Base-by-base conservation (phyloP, 1,140 invertebrate genomes). In the Drosophila simulans region DNA sequence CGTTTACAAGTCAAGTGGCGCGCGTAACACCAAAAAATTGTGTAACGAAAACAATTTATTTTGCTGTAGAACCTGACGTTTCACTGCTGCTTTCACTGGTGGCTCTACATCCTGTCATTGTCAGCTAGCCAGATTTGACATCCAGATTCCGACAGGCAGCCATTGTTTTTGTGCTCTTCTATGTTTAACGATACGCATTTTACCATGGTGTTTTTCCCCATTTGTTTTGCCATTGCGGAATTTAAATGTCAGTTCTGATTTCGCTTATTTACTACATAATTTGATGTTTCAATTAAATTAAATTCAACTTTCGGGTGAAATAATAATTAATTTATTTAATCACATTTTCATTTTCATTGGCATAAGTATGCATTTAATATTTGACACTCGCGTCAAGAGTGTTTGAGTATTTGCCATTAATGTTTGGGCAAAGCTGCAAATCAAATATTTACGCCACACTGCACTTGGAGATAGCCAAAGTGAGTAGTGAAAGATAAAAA, bases 21-120 rank as follows among this genome's bases (percentile, higher is more conserved):
- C 58, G 66, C 65, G 77, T 51, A 88, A 89, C 79, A 88, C 73
- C 82, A 81, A 85, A 83, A 88, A 88, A 83, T 80, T 83, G 62
- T 82, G 62, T 88, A 86, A 71, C 83, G 42, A 83, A 88, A 88
- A 88, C 84, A 88, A 88, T 88, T 88, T 88, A 88, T 88, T 89
- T 83, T 72, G 76, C 83, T 66, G 62, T 77, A 62, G 22, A 79
- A 76, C 70, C 75, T 83, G 80, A 58, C 35, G 25, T 65, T 60
- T 56, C 25, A 42, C 56, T 55, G 25, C 62, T 27, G 37, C 35
- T 11, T 37, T 37, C 35, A 37, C 35, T 27, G 27, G 5, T 55
- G 43, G 15, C 45, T 34, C 42, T 22, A 42, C 55, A 40, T 51
- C 54, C 63, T 76, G 75, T 76, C 79, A 77, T 65, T 76, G 69